Conservation (phyloP, 2,113 vertebrate species). For the Tringa solitaria region DNA sequence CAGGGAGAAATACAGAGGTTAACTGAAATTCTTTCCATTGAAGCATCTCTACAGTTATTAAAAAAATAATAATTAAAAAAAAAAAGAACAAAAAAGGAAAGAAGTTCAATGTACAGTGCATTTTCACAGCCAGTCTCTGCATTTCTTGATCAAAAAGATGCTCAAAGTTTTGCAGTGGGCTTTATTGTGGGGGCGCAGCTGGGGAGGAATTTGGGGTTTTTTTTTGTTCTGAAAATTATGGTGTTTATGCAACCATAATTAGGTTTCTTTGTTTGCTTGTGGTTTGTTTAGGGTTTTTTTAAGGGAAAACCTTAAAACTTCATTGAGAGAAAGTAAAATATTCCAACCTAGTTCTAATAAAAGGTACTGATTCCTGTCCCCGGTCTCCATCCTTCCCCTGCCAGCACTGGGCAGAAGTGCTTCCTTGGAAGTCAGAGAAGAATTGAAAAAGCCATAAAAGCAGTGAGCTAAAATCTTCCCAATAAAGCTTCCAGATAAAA, state of each 20-base stretch:
- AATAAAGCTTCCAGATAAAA: background rate
- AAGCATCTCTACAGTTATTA: background rate
- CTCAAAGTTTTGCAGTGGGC: background rate
- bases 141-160: background rate
- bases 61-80: no score
- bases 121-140: background rate
- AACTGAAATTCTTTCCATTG: background rate
- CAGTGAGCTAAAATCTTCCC: background rate
- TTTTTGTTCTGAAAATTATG: background rate
- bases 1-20: background rate
- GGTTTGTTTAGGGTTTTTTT: background rate
- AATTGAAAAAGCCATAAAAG: background rate
- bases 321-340: background rate
- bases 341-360: background rate
- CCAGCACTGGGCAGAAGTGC: background rate
- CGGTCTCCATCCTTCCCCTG: background rate
- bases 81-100: no score
- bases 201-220: fast-evolving
- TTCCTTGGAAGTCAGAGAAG: background rate
- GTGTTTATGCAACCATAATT: background rate
- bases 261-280: background rate
- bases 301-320: background rate
- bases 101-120: background rate
- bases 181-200: background rate
- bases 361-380: background rate